A percentile compares a stretch with the other conserved stretches of the same genome.
phyloP scores from a whole-genome alignment of 2,888 invertebrate species.

The Podabrus alpinus region DNA sequence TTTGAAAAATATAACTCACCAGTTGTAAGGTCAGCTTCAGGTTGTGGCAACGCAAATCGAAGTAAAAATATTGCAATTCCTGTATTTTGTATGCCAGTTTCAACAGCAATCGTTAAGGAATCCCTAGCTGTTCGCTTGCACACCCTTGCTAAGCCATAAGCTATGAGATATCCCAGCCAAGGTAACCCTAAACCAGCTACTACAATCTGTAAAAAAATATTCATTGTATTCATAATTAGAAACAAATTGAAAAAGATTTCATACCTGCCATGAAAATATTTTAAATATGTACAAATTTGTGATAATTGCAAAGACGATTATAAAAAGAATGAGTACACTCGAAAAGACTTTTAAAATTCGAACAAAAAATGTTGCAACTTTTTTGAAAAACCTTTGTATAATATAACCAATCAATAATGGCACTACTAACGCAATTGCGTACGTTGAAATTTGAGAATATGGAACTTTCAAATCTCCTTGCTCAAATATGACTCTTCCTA shows the following conservation, averaged over 20 bases:
- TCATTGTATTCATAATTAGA: neutral
- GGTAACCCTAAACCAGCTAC: conserved; percentile 81
- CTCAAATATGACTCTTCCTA: conserved; percentile 71
- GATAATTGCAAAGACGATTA: conserved; percentile 82
- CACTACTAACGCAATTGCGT: conserved; percentile 76
- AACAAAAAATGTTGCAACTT: conserved; percentile 70
- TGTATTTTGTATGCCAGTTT: conserved; percentile 93
- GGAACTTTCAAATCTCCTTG: conserved; percentile 76
- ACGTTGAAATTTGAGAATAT: conserved; percentile 73
- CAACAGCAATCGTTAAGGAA: conserved; percentile 86
- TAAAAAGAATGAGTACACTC: conserved; percentile 76
- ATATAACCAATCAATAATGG: conserved; percentile 73
- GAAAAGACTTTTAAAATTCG: conserved; percentile 85
- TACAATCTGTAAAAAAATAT: conserved; percentile 65
- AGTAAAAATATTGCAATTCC: conserved; percentile 89
- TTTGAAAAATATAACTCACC: conserved; percentile 56
- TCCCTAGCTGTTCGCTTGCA: conserved; percentile 68
- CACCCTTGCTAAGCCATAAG: conserved; percentile 66
- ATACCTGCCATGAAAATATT: conserved; percentile 86
- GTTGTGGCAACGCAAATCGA: conserved; percentile 78
- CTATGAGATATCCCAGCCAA: conserved; percentile 78
- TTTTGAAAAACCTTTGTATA: conserved; percentile 71
- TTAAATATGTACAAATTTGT: conserved; percentile 90
- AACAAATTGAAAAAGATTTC: neutral
- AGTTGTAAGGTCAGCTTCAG: conserved; percentile 86